These are phyloP conservation scores for Chaenogobius annularis DNA, from an alignment of 2,113 vertebrate genomes.

Conservation along the genomic window DNA sequence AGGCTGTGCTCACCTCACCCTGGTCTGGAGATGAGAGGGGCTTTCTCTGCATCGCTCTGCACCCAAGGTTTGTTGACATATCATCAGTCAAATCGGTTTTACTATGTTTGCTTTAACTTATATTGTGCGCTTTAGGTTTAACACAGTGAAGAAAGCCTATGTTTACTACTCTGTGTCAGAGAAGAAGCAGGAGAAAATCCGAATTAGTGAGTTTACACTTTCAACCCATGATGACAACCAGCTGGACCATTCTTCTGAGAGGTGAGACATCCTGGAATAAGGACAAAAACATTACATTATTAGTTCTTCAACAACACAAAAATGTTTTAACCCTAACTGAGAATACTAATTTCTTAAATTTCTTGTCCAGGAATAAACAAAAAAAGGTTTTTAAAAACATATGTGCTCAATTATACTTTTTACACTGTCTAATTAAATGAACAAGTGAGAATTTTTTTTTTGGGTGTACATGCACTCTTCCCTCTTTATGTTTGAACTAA, in stretches of 20 bases:
- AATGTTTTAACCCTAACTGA: no score
- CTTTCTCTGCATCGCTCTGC: constrained; percentile 81
- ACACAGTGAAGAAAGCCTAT: constrained; percentile 75
- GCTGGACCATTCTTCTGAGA: constrained; percentile 80
- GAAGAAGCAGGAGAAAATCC: constrained; percentile 78
- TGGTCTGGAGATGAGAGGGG: constrained; percentile 83
- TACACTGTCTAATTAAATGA: no score
- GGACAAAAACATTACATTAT: no score
- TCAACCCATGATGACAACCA: constrained; percentile 74
- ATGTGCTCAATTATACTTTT: no score
- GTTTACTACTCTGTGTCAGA: constrained; percentile 82
- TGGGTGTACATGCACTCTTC: no score
- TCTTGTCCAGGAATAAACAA: no score
- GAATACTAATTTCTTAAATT: no score
- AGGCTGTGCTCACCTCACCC: constrained; percentile 78
- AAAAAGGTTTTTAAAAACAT: no score
- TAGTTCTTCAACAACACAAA: no score
- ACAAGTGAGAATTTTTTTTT: no score
- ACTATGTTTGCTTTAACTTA: neutral
- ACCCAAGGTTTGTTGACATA: constrained; percentile 75
- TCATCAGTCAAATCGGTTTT: neutral
- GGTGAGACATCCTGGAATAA: constrained; percentile 53
- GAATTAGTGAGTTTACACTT: constrained; percentile 81
- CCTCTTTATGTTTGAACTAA: no score
- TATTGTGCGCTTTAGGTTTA: constrained; percentile 53